Evolutionary conservation across 1,140 invertebrate genomes (phyloP).

Genomic region (Nasonia giraulti): DNA sequence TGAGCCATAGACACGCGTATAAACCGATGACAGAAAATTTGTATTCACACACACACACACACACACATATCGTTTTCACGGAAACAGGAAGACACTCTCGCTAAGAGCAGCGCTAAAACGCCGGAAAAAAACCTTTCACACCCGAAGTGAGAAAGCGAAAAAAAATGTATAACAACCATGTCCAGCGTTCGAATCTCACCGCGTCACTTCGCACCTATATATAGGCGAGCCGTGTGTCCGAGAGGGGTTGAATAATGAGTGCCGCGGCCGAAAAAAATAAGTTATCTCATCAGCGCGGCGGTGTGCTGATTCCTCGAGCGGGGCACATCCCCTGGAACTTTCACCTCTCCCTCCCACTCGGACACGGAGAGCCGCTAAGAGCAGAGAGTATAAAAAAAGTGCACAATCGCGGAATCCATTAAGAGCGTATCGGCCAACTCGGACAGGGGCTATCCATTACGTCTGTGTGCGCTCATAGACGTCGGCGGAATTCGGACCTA

Average conservation of each 20-base stretch:
- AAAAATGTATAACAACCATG: constrained; percentile 13
- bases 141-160: constrained; percentile 35
- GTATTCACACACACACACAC: too few relatives aligned
- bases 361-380: constrained; percentile 42
- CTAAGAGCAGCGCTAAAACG: not conserved
- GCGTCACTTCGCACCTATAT: constrained; percentile 4
- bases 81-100: not conserved
- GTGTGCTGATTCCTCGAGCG: constrained; percentile 35
- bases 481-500: constrained; percentile 59
- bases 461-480: constrained; percentile 46
- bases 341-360: not conserved
- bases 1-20: not conserved
- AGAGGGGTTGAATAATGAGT: constrained; percentile 44
- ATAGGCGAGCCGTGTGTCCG: not conserved
- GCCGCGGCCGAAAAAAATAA: constrained; percentile 57
- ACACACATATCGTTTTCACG: too few relatives aligned
- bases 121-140: not conserved
- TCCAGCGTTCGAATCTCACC: constrained; percentile 14
- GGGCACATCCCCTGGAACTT: constrained; percentile 13
- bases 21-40: too few relatives aligned
- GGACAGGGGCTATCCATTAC: constrained; percentile 69
- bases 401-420: constrained; percentile 66
- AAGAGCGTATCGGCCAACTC: constrained; percentile 62
- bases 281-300: constrained; percentile 56
- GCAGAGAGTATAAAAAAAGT: constrained; percentile 54